Evolutionary conservation across 1,140 invertebrate genomes (phyloP).

Genomic region (Brachionus rubens): DNA sequence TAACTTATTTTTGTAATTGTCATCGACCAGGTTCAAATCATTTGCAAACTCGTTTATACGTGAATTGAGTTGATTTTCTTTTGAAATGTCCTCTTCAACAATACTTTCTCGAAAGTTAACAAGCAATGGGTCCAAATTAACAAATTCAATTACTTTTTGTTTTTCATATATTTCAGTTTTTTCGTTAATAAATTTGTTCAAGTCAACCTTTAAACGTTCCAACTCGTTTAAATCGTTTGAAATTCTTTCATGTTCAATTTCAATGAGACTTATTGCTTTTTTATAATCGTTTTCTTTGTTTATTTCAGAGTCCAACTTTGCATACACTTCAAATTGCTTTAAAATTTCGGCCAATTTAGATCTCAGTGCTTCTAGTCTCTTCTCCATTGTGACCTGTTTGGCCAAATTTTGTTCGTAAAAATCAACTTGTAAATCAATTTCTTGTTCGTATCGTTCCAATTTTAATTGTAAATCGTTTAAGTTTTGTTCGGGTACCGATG

Average conservation of each 20-base stretch:
- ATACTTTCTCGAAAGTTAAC: not conserved
- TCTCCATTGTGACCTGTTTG: not conserved
- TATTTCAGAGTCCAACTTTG: not conserved
- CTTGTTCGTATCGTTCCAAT: not conserved
- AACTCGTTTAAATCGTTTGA: not conserved
- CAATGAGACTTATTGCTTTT: not conserved
- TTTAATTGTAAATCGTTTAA: not conserved
- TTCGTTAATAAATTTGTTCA: not conserved
- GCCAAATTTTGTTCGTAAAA: not conserved
- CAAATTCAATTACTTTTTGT: not conserved
- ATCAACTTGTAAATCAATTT: not conserved
- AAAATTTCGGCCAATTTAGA: not conserved
- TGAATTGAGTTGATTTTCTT: not conserved
- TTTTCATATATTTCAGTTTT: not conserved
- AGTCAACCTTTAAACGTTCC: not conserved
- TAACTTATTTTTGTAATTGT: not conserved
- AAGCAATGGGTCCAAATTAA: not conserved
- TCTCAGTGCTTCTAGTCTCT: not conserved
- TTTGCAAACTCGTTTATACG: not conserved
- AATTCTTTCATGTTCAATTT: not conserved
- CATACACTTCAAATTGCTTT: not conserved
- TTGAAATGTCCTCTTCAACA: not conserved
- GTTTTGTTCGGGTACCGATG: not conserved
- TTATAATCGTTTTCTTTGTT: not conserved
- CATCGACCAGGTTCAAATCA: slow-evolving; percentile 1